These are phyloP conservation scores for Dendropsophus ebraccatus DNA, from an alignment of 2,113 vertebrate genomes.

Conservation along the genomic window DNA sequence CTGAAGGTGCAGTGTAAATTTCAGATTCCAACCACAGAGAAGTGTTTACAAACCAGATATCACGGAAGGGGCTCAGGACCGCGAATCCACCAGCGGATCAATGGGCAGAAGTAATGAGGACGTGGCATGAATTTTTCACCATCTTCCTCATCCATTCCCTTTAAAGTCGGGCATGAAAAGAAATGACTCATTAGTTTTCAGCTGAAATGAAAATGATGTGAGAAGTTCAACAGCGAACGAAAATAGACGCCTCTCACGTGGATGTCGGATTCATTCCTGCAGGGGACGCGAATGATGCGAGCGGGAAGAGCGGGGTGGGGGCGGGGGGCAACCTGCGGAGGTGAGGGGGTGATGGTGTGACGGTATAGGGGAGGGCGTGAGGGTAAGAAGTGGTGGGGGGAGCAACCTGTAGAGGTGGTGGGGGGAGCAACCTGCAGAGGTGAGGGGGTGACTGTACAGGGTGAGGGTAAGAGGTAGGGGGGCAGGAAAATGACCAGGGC, in stretches of 20 bases:
- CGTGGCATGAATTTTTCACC: conserved; percentile 20
- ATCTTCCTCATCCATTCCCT: conserved; percentile 21
- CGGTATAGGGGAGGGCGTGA: background rate
- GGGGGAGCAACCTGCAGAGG: background rate
- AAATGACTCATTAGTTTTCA: conserved; percentile 40
- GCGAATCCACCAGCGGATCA: conserved; percentile 1
- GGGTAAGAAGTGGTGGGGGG: background rate
- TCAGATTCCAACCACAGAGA: too few species aligned
- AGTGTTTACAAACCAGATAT: background rate
- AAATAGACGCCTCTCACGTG: conserved; percentile 21
- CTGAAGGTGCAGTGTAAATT: background rate
- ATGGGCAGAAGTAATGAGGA: conserved; percentile 1
- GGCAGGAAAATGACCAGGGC: background rate
- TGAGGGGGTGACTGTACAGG: background rate
- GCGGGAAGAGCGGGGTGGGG: background rate
- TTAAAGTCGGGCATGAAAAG: conserved; percentile 28
- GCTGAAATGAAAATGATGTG: conserved; percentile 15
- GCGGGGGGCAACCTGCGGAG: background rate
- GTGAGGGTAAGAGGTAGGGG: too few species aligned
- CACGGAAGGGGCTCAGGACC: background rate
- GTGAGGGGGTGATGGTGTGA: background rate
- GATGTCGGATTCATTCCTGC: background rate
- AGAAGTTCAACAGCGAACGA: conserved; percentile 29
- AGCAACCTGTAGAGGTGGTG: background rate
- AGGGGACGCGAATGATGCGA: conserved; percentile 9